Evolutionary conservation across 2,888 invertebrate genomes (phyloP).

Genomic region (Brachypterus glaber): DNA sequence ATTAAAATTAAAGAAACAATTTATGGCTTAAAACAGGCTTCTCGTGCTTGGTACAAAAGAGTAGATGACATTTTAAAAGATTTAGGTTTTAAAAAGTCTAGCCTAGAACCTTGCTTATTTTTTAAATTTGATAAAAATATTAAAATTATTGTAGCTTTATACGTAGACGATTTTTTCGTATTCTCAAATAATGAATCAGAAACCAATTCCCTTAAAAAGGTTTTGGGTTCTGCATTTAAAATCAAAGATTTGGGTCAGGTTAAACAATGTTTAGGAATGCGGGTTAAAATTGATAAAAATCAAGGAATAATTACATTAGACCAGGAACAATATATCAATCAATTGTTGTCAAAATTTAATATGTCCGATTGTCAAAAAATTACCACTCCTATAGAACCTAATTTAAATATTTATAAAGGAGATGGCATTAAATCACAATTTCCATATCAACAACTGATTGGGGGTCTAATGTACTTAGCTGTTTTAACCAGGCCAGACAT

Average conservation of each 20-base stretch:
- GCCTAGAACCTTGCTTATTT: too few relatives aligned
- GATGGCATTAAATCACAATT: constrained; percentile 2
- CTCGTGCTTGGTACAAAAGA: constrained; percentile 4
- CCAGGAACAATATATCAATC: constrained; percentile 19
- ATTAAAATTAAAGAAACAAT: constrained; percentile 11
- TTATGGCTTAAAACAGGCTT: constrained; percentile 8
- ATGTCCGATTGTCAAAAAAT: too few relatives aligned
- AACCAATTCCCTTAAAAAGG: constrained; percentile 10
- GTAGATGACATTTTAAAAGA: too few relatives aligned
- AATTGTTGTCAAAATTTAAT: constrained; percentile 18
- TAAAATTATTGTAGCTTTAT: constrained; percentile 18
- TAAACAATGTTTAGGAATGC: constrained; percentile 22
- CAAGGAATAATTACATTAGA: constrained; percentile 16
- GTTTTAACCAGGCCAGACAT: too few relatives aligned
- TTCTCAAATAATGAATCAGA: constrained; percentile 18
- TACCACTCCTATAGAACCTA: constrained; percentile 21
- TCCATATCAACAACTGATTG: constrained; percentile 22
- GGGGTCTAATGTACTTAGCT: constrained; percentile 23
- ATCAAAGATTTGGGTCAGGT: too few relatives aligned
- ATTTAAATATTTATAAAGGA: constrained; percentile 8
- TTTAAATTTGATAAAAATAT: constrained; percentile 12
- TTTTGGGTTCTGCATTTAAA: constrained; percentile 15
- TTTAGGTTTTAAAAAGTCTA: too few relatives aligned
- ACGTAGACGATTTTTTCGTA: constrained; percentile 22
- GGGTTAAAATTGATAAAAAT: constrained; percentile 15